Evolutionary conservation across 1,140 invertebrate genomes (phyloP).

Genomic region (Scaptodrosophila lebanonensis): DNA sequence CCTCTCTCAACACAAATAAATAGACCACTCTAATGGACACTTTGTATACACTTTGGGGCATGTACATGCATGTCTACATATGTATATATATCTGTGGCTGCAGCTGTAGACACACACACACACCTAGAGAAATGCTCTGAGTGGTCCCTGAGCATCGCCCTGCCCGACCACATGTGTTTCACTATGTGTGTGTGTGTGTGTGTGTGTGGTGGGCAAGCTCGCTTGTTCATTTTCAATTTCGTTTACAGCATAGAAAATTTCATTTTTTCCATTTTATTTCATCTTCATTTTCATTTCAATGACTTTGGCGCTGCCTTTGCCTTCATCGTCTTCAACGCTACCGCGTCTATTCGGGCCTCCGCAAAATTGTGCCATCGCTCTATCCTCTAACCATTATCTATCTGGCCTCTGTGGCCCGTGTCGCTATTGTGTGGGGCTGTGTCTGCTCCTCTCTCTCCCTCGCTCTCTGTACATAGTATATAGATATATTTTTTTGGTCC

Average conservation of each 20-base stretch:
- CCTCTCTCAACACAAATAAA: no score
- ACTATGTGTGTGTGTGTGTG: constrained; percentile 3
- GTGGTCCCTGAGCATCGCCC: no score
- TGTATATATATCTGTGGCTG: neutral
- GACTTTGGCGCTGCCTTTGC: neutral
- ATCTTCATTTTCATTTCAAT: constrained; percentile 55
- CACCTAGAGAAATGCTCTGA: no score
- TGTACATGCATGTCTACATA: no score
- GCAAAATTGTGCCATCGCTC: no score
- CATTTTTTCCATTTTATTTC: constrained; percentile 50
- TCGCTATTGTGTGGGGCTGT: constrained; percentile 6
- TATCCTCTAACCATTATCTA: no score
- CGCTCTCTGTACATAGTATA: neutral
- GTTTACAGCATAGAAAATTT: constrained; percentile 46
- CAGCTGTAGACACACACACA: constrained; percentile 4
- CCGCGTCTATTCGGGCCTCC: no score
- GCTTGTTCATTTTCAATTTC: constrained; percentile 58
- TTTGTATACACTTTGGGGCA: no score
- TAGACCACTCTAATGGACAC: no score
- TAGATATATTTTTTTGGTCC: neutral
- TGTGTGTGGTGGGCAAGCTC: constrained; percentile 17
- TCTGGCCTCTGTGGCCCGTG: no score
- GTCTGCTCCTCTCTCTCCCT: constrained; percentile 4
- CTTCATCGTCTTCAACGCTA: neutral
- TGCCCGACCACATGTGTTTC: constrained; percentile 1